Base-by-base conservation (phyloP, 2,888 invertebrate genomes). In the Folsomia candida region DNA sequence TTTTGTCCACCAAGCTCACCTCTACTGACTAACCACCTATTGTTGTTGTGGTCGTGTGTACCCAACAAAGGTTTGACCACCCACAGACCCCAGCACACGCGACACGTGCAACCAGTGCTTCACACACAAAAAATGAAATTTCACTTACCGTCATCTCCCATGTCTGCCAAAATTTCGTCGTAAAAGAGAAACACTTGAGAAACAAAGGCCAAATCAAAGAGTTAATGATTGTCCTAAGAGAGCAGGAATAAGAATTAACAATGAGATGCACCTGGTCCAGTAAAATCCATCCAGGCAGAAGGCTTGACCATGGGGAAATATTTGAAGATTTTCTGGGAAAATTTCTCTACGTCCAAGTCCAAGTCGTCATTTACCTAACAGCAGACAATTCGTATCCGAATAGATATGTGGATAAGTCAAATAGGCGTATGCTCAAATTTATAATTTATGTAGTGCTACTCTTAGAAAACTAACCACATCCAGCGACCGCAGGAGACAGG, bases 231-330 rank as follows among this genome's bases (percentile, higher is more conserved):
- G 29, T n/a, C 24, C 6, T 20, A 67, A 1, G 26, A 25, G 2
- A 22, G 18, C 65, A 51, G 2, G n/a, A n/a, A n/a, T n/a, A n/a
- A n/a, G n/a, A n/a, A n/a, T n/a, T n/a, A n/a, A n/a, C n/a, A n/a
- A n/a, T n/a, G n/a, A n/a, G n/a, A n/a, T n/a, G 4, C 65, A 72
- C 72, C 72, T 47, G 77, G 77, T 1, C 77, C 77, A 9, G 74
- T 24, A 47, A 65, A 78, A 63, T 78, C 71, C 77, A 78, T 78
- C 77, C 77, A 78, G n/a, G 70, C 54, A 9, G 74, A 75, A 6
- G 77, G 76, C 26, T 73, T 71, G 14, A 78, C 76, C 1, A 66
- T 29, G 1, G 77, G 76, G 29, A 78, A 78, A 25, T 72, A 57
- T 59, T 74, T 67, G 6, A 78, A 62, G 6, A 76, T 64, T 54